Evolutionary conservation across 2,888 invertebrate species (phyloP), one percentile per base, ranked within the genome.

Genomic region (Labia minor): DNA sequence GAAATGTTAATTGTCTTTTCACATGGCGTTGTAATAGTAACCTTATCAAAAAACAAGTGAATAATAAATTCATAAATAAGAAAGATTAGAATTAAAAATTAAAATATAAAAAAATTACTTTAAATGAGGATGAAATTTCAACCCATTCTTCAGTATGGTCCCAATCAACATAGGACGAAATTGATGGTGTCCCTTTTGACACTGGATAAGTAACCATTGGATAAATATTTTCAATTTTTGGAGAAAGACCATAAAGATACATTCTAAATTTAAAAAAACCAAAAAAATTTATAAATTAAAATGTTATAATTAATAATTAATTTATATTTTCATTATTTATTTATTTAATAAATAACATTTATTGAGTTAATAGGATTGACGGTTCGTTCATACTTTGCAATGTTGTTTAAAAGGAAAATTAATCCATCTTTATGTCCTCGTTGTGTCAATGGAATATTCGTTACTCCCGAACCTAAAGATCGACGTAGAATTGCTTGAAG

Each of bases 401-500:
- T 73, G 26, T 85, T 84, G 61, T 80, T 81, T 16, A 87, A 77
- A 37, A 89, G 75, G 19, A 84, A 81, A 70, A 83, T 82, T 0
- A 83, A 78, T 49, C 84, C 85, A 74, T 91, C 86, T 8, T 81
- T 82, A 70, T 86, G 83, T 10, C 84, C 85, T 67, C 85, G 83
- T 74, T 88, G 86, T 65, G 92, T 92, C 1, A 95, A 79, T 0
- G 91, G 82, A 61, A 93, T 80, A 74, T 90, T 90, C 21, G 83
- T 81, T 69, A 88, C 86, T n/a, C 85, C 85, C 66, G 85, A 79
- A 72, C 81, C 79, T 62, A 95, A 78, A 0, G 92, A 89, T 61
- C 92, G 82, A 70, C 89, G 86, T 6, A 95, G 80, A 73, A 95
- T 92, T 0, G 93, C 89, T 75, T 94, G 94, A 33, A 95, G 82